Percentiles rank a stretch among this genome's conserved stretches.
Conservation (phyloP, 2,888 invertebrate species). For the Temnothorax rugatulus region DNA sequence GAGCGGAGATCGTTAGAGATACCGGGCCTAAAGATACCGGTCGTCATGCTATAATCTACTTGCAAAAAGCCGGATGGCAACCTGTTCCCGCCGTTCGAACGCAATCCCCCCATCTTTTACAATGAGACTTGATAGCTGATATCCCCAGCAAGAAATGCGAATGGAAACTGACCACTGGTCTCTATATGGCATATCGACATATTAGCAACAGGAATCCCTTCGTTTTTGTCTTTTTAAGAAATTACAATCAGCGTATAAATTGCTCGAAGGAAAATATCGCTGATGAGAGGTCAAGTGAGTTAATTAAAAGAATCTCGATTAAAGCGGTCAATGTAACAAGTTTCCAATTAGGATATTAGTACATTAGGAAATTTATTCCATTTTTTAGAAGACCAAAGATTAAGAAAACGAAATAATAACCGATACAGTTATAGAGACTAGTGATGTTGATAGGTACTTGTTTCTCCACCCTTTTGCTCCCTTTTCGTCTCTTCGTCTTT, state of each 20-base stretch:
- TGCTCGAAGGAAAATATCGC: not conserved
- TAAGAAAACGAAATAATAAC: not conserved
- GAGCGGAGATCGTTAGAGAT: constrained; percentile 76
- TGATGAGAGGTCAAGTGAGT: not conserved
- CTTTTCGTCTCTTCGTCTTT: constrained; percentile 55
- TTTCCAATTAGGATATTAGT: constrained; percentile 1
- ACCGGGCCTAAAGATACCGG: constrained; percentile 71
- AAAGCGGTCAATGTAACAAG: not conserved
- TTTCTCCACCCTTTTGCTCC: not conserved
- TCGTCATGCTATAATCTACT: constrained; percentile 76
- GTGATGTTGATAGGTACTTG: not conserved
- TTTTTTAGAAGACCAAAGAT: not conserved
- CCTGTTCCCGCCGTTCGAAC: constrained; percentile 74
- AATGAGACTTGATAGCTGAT: constrained; percentile 74
- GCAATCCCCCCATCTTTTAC: constrained; percentile 62
- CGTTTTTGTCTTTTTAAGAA: constrained; percentile 2
- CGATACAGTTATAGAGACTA: not conserved
- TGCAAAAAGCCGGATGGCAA: constrained; percentile 79
- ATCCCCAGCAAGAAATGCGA: constrained; percentile 58
- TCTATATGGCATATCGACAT: constrained; percentile 12
- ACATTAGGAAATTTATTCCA: not conserved
- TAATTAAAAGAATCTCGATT: constrained; percentile 7
- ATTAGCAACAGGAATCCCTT: not conserved
- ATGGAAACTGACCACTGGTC: constrained; percentile 44
- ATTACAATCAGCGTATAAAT: constrained; percentile 5